phyloP scores from a whole-genome alignment of 2,888 invertebrate genomes.

The Hermaeophaga mercurialis region DNA sequence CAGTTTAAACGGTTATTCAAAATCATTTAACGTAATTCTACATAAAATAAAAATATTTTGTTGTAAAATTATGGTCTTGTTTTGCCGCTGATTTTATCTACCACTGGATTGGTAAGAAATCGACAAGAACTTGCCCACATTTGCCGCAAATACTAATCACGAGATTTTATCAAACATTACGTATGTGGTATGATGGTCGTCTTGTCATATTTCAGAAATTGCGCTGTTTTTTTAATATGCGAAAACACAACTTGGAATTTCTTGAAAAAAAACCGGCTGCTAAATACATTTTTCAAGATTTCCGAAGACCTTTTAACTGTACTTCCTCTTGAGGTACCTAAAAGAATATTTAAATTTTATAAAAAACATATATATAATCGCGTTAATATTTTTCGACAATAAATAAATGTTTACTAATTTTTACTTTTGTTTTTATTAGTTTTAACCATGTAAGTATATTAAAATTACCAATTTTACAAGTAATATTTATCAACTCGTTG shows the following conservation, averaged over 20 bases:
- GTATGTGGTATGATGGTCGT: not conserved
- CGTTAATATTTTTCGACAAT: too few species aligned
- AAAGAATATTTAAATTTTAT: too few species aligned
- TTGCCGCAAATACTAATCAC: slow-evolving; percentile 6
- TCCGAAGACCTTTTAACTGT: too few species aligned
- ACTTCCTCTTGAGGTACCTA: too few species aligned
- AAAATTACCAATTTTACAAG: too few species aligned
- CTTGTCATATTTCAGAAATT: slow-evolving; percentile 11
- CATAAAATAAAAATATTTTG: not conserved
- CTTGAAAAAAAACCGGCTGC: not conserved
- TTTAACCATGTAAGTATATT: too few species aligned
- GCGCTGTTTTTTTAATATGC: not conserved
- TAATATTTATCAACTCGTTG: too few species aligned
- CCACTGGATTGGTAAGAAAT: slow-evolving; percentile 8
- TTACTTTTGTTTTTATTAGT: too few species aligned
- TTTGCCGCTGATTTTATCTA: slow-evolving; percentile 10
- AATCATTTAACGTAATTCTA: not conserved
- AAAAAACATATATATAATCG: too few species aligned
- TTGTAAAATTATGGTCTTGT: not conserved
- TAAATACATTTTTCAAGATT: not conserved
- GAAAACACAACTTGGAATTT: slow-evolving; percentile 6
- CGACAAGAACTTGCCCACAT: slow-evolving; percentile 6
- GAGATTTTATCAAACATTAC: slow-evolving; percentile 7
- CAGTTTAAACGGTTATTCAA: slow-evolving; percentile 1
- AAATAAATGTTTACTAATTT: too few species aligned